phyloP scores from a whole-genome alignment of 2,888 invertebrate genomes.

The Seladonia tumulorum region DNA sequence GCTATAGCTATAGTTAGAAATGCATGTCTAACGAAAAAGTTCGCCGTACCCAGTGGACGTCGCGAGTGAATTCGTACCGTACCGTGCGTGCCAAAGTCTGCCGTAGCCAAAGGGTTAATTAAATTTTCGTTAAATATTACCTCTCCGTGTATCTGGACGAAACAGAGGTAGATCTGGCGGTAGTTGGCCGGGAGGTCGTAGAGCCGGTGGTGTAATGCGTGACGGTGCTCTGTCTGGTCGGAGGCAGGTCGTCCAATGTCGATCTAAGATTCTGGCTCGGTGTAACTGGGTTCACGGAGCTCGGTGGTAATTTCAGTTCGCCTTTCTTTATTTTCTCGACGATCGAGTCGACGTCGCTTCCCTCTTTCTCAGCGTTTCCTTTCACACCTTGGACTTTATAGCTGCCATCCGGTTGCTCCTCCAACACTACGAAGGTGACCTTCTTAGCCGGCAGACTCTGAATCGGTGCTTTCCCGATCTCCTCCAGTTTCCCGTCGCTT shows the following conservation, averaged over 20 bases:
- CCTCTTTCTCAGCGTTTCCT: conserved; percentile 89
- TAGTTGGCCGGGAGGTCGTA: conserved; percentile 75
- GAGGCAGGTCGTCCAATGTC: conserved; percentile 38
- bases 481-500: conserved; percentile 90
- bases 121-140: no score
- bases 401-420: conserved; percentile 94
- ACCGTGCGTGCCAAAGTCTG: no score
- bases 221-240: conserved; percentile 26
- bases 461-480: conserved; percentile 87
- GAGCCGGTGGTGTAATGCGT: conserved; percentile 9
- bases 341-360: conserved; percentile 91
- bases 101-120: no score
- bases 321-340: conserved; percentile 92
- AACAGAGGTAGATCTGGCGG: conserved; percentile 66
- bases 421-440: conserved; percentile 93
- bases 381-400: conserved; percentile 91
- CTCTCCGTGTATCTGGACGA: conserved; percentile 63
- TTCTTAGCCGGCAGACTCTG: conserved; percentile 89
- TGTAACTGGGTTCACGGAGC: conserved; percentile 79
- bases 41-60: no score
- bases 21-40: no score
- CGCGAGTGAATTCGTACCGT: no score
- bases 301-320: conserved; percentile 91
- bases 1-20: no score
- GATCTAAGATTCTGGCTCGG: conserved; percentile 48